Evolutionary conservation across 1,140 invertebrate genomes (phyloP).

Genomic region (Reticulitermes speratus): DNA sequence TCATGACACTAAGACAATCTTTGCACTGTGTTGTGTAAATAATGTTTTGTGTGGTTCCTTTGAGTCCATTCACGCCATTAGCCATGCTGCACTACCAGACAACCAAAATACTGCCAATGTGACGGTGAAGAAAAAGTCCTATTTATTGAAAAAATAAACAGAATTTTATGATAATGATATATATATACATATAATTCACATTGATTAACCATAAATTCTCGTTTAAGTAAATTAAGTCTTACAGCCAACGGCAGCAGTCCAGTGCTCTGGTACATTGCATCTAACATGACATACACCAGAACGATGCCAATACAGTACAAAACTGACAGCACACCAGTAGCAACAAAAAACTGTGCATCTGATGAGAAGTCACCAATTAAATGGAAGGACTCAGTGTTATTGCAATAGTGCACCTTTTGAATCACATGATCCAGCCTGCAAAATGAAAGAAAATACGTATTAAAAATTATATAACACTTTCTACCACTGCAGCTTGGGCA

Average conservation of each 20-base stretch:
- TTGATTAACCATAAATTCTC: not conserved
- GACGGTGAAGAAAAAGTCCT: conserved; percentile 64
- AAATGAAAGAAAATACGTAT: conserved; percentile 8
- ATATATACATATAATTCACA: not conserved
- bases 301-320: conserved; percentile 60
- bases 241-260: conserved; percentile 46
- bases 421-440: conserved; percentile 37
- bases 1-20: not conserved
- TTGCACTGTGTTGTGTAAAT: conserved; percentile 35
- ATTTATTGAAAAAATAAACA: conserved; percentile 38
- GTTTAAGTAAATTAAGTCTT: not conserved
- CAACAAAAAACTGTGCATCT: conserved; percentile 67
- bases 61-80: conserved; percentile 59
- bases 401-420: not conserved
- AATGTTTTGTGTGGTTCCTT: conserved; percentile 53
- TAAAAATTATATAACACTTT: no score
- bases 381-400: conserved; percentile 22
- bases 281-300: conserved; percentile 60
- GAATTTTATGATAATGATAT: conserved; percentile 11
- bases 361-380: conserved; percentile 55
- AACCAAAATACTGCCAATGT: conserved; percentile 66
- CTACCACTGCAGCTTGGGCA: no score
- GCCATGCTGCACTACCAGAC: conserved; percentile 65
- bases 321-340: conserved; percentile 66
- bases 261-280: conserved; percentile 59